Evolutionary conservation across 35 echinoderm and acorn worm genomes (phyloP).

Genomic region (Heliocidaris tuberculata): DNA sequence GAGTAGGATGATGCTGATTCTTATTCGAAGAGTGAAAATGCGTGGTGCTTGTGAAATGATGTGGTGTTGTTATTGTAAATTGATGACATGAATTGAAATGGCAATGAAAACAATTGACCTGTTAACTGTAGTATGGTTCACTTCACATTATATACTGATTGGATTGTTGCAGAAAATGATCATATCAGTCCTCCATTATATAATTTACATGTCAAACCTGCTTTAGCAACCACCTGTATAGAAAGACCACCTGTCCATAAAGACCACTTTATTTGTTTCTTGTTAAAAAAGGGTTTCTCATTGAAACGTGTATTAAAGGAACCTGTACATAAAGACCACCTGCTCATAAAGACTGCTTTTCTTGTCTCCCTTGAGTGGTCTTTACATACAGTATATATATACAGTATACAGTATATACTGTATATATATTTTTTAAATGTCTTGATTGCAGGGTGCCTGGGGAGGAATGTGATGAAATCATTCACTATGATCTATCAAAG

Average conservation of each 20-base stretch:
- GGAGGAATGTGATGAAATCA: constrained; percentile 79
- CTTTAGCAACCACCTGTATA: too few species aligned
- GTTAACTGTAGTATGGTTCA: background rate
- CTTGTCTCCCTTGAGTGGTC: too few species aligned
- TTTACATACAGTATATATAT: too few species aligned
- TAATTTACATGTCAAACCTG: background rate
- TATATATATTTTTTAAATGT: too few species aligned
- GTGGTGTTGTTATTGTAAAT: background rate
- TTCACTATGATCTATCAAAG: constrained; percentile 75
- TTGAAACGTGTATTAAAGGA: too few species aligned
- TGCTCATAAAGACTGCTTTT: too few species aligned
- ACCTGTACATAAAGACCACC: too few species aligned
- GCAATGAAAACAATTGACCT: too few species aligned
- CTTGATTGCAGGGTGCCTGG: constrained; percentile 63
- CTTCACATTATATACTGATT: background rate
- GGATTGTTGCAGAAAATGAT: background rate
- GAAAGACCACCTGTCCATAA: too few species aligned
- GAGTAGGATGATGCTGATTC: background rate
- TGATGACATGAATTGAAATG: background rate
- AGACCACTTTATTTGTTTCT: too few species aligned
- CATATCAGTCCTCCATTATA: background rate
- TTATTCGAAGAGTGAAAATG: background rate
- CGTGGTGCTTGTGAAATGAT: background rate
- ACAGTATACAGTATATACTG: too few species aligned
- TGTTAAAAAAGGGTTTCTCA: too few species aligned